Evolutionary conservation across 2,888 invertebrate genomes (phyloP), one percentile per base, ranked within the genome.

Genomic region (Oxyteleia sp.): DNA sequence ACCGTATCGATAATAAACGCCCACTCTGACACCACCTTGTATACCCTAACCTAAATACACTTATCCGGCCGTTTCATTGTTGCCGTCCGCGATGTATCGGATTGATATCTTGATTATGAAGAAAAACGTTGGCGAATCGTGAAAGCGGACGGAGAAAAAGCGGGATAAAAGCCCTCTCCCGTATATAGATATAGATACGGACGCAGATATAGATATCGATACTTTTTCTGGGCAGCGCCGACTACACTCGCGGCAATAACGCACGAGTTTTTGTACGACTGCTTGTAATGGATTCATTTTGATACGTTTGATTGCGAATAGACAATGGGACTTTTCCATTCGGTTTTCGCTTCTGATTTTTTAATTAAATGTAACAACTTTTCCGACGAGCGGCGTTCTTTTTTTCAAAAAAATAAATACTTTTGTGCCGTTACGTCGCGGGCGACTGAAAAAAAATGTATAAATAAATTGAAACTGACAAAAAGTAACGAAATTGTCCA

Each of bases 221-320:
- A 64, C 61, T 68, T 49, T 82, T 78, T 59, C 75, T 55, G 68
- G 51, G 18, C 64, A 59, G 49, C 43, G 51, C 55, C 47, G 47
- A n/a, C 55, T 61, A 57, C 81, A 81, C 59, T 75, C 63, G 32
- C 45, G 55, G 69, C 75, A 82, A 75, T 82, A 64, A 76, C 76
- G 61, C 61, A 51, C 16, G 55, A 18, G 38, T 76, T 76, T 82
- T 76, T 76, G 71, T 59, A 66, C 49, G 76, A 55, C 76, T 69
- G 61, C 69, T 66, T 72, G 64, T 76, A 71, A 82, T 82, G 76
- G 72, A 82, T 82, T 78, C 76, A 82, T 82, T 82, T 82, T 68
- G 82, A 82, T 82, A 66, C 82, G 72, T 66, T 76, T 82, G 82
- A 82, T 76, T 66, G 59, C 71, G 41, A 82, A 57, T 59, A 72